Percentiles rank a stretch among this genome's conserved stretches.
These are phyloP conservation scores for Microctonus brassicae DNA, from an alignment of 2,888 invertebrate species.

Conservation along the genomic window DNA sequence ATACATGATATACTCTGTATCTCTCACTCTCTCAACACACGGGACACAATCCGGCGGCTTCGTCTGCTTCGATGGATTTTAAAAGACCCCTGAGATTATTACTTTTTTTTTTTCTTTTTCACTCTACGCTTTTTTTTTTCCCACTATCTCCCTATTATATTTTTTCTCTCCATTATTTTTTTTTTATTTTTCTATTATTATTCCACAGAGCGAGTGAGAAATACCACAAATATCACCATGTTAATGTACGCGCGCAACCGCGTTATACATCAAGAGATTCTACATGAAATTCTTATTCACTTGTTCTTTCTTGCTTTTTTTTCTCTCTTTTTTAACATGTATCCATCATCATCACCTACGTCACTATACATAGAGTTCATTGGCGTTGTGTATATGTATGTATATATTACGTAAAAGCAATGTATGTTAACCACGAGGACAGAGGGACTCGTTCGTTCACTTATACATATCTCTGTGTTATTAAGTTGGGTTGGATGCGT, in stretches of 20 bases:
- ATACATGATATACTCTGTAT: conserved; percentile 38
- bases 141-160: conserved; percentile 30
- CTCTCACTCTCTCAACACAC: conserved; percentile 55
- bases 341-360: not conserved
- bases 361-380: conserved; percentile 10
- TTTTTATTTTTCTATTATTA: conserved; percentile 28
- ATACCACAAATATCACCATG: not conserved
- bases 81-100: conserved; percentile 71
- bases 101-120: conserved; percentile 65
- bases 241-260: not conserved
- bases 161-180: conserved; percentile 10
- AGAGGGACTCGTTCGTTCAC: not conserved
- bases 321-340: too few species aligned
- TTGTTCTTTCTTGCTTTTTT: not conserved
- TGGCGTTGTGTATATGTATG: conserved; percentile 17
- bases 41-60: conserved; percentile 68
- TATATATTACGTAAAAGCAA: too few species aligned
- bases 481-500: conserved; percentile 61
- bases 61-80: conserved; percentile 70
- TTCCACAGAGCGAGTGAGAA: not conserved
- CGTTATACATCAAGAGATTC: not conserved
- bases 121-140: conserved; percentile 62
- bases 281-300: not conserved
- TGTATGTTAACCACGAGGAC: conserved; percentile 22
- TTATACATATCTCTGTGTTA: conserved; percentile 13